Base-by-base conservation (phyloP, 1,140 invertebrate genomes). In the Lamellibrachia luymesi region DNA sequence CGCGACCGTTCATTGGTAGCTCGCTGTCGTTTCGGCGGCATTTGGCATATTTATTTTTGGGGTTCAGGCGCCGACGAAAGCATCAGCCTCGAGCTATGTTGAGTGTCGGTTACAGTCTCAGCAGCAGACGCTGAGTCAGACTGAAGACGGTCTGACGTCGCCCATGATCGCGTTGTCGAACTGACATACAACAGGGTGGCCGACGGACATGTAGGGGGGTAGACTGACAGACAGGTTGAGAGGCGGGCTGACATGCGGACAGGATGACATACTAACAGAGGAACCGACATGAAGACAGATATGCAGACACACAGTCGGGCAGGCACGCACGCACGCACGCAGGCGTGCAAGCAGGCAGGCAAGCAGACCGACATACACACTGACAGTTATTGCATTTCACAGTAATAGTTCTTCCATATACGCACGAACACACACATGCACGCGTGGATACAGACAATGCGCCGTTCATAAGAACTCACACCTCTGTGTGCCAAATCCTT, bases 341-440 rank as follows among this genome's bases (percentile, higher is more conserved):
- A 90, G n/a, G 49, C 90, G 2, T 8, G 7, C 90, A 90, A 27
- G 49, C 90, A 90, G n/a, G 49, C 90, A 90, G n/a, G 49, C 90
- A 90, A 7, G 49, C 90, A 90, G n/a, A 90, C 7, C 8, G n/a
- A 90, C 7, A 90, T 6, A 25, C 90, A 10, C 7, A 25, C 38
- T 38, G 38, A 38, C 38, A 38, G 38, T 38, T 38, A 56, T 1
- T 56, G 6, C 17, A 56, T 6, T 56, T 56, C 52, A 56, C 52
- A 17, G 52, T 56, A 56, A 56, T 8, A 56, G 52, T 17, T 8
- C 6, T 56, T 8, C 6, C 52, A 56, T 1, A 56, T 22, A 91
- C 90, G 50, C 90, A 91, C 90, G 50, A 7, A 91, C 90, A 91
- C 22, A 27, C 90, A n/a, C 90, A 91, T n/a, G 13, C 50, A 91